These are phyloP conservation scores for Geothlypis trichas DNA, from an alignment of 2,113 vertebrate genomes.

Conservation along the genomic window DNA sequence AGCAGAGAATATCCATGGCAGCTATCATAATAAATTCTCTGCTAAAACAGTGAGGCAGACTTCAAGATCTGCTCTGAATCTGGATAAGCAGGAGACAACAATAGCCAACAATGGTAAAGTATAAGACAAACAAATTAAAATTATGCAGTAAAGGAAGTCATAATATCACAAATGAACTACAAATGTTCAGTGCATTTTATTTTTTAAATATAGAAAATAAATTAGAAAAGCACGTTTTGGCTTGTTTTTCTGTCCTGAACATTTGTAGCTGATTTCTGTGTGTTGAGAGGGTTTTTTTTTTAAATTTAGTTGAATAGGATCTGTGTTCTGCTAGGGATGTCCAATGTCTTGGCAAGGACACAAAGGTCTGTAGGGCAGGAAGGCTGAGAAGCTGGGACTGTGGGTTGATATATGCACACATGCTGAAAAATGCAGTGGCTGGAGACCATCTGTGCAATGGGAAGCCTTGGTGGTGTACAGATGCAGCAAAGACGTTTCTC, in stretches of 20 bases:
- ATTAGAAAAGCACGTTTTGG: conserved; percentile 16
- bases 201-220: conserved; percentile 31
- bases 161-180: conserved; percentile 41
- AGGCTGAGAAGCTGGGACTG: background rate
- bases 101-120: background rate
- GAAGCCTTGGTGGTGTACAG: background rate
- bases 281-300: background rate
- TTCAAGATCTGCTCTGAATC: conserved; percentile 12
- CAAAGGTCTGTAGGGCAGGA: background rate
- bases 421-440: background rate
- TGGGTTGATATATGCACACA: background rate
- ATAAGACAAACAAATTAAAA: conserved; percentile 64
- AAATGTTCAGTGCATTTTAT: conserved; percentile 36
- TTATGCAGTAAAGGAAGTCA: conserved; percentile 15
- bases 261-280: conserved; percentile 18
- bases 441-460: background rate
- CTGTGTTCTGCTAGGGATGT: background rate
- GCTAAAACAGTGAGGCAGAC: background rate
- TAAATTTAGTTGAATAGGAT: background rate
- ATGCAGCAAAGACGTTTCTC: background rate
- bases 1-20: background rate
- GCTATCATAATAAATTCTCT: conserved; percentile 43
- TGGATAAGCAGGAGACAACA: conserved; percentile 25
- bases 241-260: conserved; percentile 33
- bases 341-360: background rate